Conservation (phyloP, 1,140 invertebrate species). For the Manduca sexta region DNA sequence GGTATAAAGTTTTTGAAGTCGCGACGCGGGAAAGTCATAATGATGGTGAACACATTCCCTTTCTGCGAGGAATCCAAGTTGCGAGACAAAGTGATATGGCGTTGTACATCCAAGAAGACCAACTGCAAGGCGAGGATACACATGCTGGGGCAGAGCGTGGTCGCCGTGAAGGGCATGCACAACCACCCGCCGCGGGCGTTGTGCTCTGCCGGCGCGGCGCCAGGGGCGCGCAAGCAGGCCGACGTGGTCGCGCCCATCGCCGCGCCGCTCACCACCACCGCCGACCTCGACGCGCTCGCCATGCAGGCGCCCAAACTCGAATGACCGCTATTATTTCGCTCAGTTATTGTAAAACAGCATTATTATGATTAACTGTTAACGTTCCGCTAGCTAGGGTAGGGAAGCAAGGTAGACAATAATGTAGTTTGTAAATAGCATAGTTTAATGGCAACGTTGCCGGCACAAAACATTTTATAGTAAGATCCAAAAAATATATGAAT, state of each 20-base stretch:
- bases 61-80: conserved; percentile 72
- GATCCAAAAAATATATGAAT: neutral
- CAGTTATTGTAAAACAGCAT: neutral
- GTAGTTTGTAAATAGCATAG: too few species aligned
- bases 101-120: conserved; percentile 71
- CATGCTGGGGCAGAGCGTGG: conserved; percentile 63
- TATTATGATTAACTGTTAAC: neutral
- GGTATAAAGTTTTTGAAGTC: conserved; percentile 71
- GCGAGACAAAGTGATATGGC: conserved; percentile 69
- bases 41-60: conserved; percentile 72
- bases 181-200: conserved; percentile 61
- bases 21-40: conserved; percentile 69
- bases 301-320: conserved; percentile 20
- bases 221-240: conserved; percentile 13
- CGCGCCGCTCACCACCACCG: conserved; percentile 1
- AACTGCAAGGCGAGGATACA: conserved; percentile 71
- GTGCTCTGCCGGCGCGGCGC: conserved; percentile 21
- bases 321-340: conserved; percentile 5
- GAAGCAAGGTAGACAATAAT: conserved; percentile 12
- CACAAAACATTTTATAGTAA: too few species aligned
- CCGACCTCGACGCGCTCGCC: conserved; percentile 16
- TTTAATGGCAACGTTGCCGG: too few species aligned
- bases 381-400: too few species aligned
- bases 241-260: conserved; percentile 6
- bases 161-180: conserved; percentile 68